Base-by-base conservation (phyloP, 2,113 vertebrate species). In the Hypocryptadius cinnamomeus region DNA sequence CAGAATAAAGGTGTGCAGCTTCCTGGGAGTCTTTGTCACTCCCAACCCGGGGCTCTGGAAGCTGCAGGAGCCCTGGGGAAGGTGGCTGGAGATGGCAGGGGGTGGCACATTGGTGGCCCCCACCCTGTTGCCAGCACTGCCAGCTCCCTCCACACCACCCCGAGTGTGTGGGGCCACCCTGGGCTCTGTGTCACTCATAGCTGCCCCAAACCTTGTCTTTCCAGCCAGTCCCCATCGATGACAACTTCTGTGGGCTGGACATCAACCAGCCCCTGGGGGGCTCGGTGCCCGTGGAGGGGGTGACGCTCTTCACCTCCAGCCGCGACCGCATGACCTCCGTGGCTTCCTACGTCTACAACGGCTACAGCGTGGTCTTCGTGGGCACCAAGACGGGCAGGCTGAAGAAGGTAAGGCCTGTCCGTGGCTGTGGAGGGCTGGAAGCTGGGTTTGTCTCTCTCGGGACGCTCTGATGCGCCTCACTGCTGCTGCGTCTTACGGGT, bases 201-300 rank as follows among this genome's bases (percentile, higher is more conserved):
- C 77, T 35, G 28, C 84, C 77, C 78, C 70, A 87, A 79, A 68
- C 73, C 31, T 93, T 16, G 6, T 93, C 77, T 76, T 65, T 97
- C n/a, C 92, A 99, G 99, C 99, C 99, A 5, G 99, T 99, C 64
- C 99, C 99, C 77, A 99, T 99, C 2, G 99, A 99, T 33, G 99
- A 99, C 97, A 99, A 98, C 15, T 99, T 99, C 98, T 99, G 99
- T 3, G 99, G 99, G 70, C 97, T 99, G 42, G 99, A 99, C 97
- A 99, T 99, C 98, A 99, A 99, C 98, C 99, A 99, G 96, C 99
- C 99, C 0, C 98, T 99, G 10, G 99, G 99, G 27, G 99, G 99
- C 76, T 99, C 99, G 0, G 98, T 97, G 42, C 98, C 99, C 8
- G 99, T 99, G 90, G 99, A 99, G 0, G 99, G 99, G 13, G 98